Percentiles rank a stretch among this genome's conserved stretches.
Conservation (phyloP, 2,797 vertebrate genomes). For the Cuculus canorus region DNA sequence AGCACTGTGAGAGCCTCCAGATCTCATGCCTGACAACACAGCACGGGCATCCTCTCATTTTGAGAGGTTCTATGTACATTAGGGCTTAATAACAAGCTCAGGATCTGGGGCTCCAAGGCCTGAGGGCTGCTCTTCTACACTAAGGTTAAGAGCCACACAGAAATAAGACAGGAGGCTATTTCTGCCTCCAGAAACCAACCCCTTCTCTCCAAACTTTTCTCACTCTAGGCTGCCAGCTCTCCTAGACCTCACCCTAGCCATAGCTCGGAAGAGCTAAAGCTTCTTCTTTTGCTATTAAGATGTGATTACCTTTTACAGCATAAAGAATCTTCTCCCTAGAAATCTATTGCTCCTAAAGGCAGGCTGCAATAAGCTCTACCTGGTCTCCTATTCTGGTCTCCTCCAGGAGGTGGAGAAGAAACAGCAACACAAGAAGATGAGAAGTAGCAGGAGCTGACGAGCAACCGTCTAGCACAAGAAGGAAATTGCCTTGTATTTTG, state of each 20-base stretch:
- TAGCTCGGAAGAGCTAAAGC: neutral
- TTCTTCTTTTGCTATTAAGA: neutral
- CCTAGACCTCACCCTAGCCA: neutral
- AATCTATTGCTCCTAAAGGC: neutral
- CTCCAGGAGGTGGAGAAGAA: neutral
- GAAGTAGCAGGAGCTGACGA: neutral
- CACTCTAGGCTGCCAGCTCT: neutral
- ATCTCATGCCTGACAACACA: neutral
- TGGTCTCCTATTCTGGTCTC: neutral
- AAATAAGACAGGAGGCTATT: neutral
- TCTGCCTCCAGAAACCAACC: neutral
- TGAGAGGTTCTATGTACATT: neutral
- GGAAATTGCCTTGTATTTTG: neutral
- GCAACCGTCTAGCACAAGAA: neutral
- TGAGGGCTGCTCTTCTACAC: neutral
- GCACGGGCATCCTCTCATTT: neutral
- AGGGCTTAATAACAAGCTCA: slow-evolving; percentile 1
- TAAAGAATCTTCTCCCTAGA: neutral
- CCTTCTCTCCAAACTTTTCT: neutral
- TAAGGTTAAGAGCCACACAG: neutral
- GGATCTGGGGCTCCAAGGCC: neutral
- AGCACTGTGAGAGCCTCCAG: neutral
- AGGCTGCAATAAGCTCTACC: neutral
- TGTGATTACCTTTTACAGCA: neutral
- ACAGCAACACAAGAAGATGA: neutral